phyloP scores from a whole-genome alignment of 2,888 invertebrate species.

The Cantharis rufa region DNA sequence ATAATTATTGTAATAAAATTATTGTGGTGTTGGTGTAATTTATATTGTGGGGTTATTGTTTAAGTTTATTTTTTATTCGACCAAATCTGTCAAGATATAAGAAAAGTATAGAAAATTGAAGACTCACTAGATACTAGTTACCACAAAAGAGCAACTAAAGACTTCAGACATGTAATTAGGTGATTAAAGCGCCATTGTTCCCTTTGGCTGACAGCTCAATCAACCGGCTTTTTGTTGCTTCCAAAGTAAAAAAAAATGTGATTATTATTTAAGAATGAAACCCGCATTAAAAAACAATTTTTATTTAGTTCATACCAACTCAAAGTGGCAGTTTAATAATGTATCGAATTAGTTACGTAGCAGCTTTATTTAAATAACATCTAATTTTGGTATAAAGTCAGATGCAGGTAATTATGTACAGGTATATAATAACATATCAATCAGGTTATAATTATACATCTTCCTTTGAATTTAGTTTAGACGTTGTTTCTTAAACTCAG shows the following conservation, averaged over 20 bases:
- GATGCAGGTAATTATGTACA: constrained; percentile 48
- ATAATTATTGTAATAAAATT: background rate
- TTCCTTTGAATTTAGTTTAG: constrained; percentile 40
- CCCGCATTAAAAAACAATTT: constrained; percentile 55
- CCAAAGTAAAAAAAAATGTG: constrained; percentile 46
- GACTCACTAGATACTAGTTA: constrained; percentile 41
- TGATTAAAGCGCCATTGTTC: constrained; percentile 56
- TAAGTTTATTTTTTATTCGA: background rate
- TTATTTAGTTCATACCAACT: constrained; percentile 44
- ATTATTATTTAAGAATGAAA: constrained; percentile 53
- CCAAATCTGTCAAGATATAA: constrained; percentile 1
- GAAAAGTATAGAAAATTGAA: constrained; percentile 20
- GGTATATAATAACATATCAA: constrained; percentile 55
- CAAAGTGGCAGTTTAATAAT: constrained; percentile 33
- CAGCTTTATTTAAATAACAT: constrained; percentile 26
- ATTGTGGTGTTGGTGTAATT: background rate
- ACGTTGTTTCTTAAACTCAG: constrained; percentile 32
- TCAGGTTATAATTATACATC: constrained; percentile 51
- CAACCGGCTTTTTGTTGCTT: constrained; percentile 51
- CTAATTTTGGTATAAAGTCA: constrained; percentile 40
- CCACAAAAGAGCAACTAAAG: constrained; percentile 51
- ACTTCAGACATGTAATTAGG: constrained; percentile 55
- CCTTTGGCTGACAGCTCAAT: constrained; percentile 56
- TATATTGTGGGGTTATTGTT: background rate
- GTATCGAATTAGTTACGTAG: constrained; percentile 19